Base-by-base conservation (phyloP, 2,113 vertebrate species). In the Penelope pileata region DNA sequence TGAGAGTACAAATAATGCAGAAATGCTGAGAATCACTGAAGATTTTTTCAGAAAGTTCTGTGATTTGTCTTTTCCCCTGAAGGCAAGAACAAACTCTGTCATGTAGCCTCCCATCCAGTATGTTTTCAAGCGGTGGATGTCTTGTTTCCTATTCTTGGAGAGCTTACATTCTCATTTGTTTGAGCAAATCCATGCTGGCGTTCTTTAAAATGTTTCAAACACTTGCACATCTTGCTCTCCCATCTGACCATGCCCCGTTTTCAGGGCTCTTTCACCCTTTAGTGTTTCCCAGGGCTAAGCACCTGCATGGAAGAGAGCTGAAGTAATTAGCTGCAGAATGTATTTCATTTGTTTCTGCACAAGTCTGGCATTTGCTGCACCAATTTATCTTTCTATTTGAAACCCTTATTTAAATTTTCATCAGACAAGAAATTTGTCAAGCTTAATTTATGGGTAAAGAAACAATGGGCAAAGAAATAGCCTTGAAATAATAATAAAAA, bases 401-500 rank as follows among this genome's bases (percentile, higher is more conserved):
- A 91, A 26, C 8, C 26, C 7, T 83, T 63, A 67, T 27, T 86
- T 64, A 63, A 80, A 77, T 83, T 72, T 84, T 60, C 38, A 67
- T 90, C 47, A 60, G 47, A 64, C 16, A 90, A 78, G 86, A 91
- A n/a, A 11, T 70, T 67, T 54, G n/a, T 53, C 54, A 80, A 68
- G 38, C 32, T 72, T 83, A 75, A 92, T 93, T 77, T 86, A 81
- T 77, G 47, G 19, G 21, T 62, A 68, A 91, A 83, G 36, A 64
- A 91, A 67, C 3, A 1, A 73, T 3, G 0, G 27, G 30, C 38
- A 93, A 90, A 77, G 29, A 87, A 90, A 97, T 51, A 43, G 4
- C 30, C 88, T 85, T 93, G 54, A 91, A 88, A 93, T 72, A 95
- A 83, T 62, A 91, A 88, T 30, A 63, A 73, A 82, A 78, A 78